A percentile compares a stretch with the other conserved stretches of the same genome.
Evolutionary conservation across 2,888 invertebrate genomes (phyloP).

Genomic region (Hypsopygia costalis): DNA sequence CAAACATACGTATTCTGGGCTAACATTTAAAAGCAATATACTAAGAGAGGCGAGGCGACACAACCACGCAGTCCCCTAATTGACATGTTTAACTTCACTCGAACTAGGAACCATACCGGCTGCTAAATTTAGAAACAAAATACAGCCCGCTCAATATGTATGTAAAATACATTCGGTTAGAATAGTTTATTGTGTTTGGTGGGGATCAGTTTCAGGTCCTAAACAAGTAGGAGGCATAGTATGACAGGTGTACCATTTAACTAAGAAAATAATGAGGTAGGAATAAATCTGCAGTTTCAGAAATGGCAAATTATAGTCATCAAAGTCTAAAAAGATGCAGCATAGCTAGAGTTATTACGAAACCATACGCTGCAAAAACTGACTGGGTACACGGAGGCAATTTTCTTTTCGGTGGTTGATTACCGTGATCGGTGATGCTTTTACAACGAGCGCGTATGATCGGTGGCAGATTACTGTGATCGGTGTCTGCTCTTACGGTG

Average conservation of each 20-base stretch:
- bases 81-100: conserved; percentile 79
- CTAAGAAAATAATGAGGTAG: not conserved
- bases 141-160: conserved; percentile 51
- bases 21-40: conserved; percentile 28
- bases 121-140: conserved; percentile 77
- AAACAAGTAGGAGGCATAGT: not conserved
- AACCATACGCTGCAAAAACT: no score
- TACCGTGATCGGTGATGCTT: no score
- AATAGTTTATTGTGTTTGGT: conserved; percentile 29
- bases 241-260: conserved; percentile 8
- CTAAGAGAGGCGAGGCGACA: conserved; percentile 61
- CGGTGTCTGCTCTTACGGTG: no score
- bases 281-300: not conserved
- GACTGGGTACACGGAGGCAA: no score
- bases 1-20: conserved; percentile 41
- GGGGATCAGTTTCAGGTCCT: conserved; percentile 34
- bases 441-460: no score
- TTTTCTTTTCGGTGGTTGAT: no score
- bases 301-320: conserved; percentile 3
- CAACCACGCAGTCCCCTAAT: conserved; percentile 78
- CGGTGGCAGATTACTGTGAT: no score
- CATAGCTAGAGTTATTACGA: no score
- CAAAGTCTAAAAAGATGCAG: conserved; percentile 6
- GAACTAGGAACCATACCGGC: conserved; percentile 81
- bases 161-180: conserved; percentile 48